A percentile compares a stretch with the other conserved stretches of the same genome.
Conservation (phyloP, 2,888 invertebrate genomes). For the Eilema depressum region DNA sequence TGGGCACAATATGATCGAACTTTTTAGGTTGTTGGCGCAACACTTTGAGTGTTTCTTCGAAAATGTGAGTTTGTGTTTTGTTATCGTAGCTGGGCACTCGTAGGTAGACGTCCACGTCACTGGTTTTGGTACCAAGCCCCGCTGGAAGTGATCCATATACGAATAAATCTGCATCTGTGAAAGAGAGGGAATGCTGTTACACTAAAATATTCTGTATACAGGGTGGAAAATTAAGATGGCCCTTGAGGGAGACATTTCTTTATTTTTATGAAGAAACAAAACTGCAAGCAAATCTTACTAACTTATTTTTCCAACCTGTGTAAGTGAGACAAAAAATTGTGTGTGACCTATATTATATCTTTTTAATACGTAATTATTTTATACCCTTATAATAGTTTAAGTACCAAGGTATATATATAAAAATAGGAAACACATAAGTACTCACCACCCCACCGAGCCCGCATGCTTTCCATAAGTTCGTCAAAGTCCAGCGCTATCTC, state of each 20-base stretch:
- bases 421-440: not conserved
- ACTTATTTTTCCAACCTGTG: too few species aligned
- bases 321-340: too few species aligned
- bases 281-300: too few species aligned
- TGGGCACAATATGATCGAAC: not conserved
- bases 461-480: constrained; percentile 6
- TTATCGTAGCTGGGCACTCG: constrained; percentile 23
- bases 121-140: constrained; percentile 34
- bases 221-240: too few species aligned
- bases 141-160: constrained; percentile 35
- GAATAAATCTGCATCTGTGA: constrained; percentile 30
- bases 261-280: too few species aligned
- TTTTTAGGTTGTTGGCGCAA: constrained; percentile 32
- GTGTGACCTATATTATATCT: too few species aligned
- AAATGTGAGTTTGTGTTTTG: constrained; percentile 9
- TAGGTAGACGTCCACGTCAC: constrained; percentile 41
- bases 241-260: too few species aligned
- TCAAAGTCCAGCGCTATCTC: not conserved
- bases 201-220: not conserved
- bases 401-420: not conserved
- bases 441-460: constrained; percentile 16
- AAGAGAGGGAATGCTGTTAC: not conserved
- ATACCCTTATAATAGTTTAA: too few species aligned
- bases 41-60: constrained; percentile 21
- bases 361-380: too few species aligned